These are phyloP conservation scores for Poeciliopsis occidentalis DNA, from an alignment of 2,113 vertebrate genomes.

Conservation along the genomic window DNA sequence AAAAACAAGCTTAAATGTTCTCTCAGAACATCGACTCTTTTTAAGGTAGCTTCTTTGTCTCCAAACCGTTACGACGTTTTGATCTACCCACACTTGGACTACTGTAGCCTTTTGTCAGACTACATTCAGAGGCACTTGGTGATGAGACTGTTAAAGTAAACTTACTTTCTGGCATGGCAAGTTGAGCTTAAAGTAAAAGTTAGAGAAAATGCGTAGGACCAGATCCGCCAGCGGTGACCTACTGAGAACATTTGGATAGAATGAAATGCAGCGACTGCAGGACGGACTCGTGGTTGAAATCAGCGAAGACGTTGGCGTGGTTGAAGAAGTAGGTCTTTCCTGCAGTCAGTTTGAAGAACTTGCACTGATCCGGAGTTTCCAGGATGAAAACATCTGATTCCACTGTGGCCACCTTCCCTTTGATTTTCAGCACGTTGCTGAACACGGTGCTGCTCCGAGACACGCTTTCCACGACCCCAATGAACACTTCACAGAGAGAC, in stretches of 20 bases:
- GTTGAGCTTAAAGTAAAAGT: background rate
- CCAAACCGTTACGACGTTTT: background rate
- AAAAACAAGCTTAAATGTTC: background rate
- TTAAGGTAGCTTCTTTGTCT: background rate
- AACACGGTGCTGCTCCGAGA: slow-evolving; percentile 4
- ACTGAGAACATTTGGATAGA: slow-evolving; percentile 25
- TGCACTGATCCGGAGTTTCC: background rate
- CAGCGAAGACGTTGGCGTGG: background rate
- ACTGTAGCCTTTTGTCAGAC: background rate
- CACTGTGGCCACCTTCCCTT: background rate
- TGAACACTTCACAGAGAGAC: slow-evolving; percentile 25
- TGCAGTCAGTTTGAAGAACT: background rate
- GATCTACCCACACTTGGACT: background rate
- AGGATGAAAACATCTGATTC: background rate
- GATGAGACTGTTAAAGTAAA: background rate
- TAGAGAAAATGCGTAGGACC: background rate
- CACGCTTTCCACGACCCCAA: slow-evolving; percentile 48
- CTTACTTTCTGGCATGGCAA: background rate
- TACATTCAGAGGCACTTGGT: background rate
- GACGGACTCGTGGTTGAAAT: slow-evolving; percentile 21
- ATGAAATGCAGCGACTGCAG: slow-evolving; percentile 43
- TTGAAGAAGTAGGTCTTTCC: slow-evolving; percentile 41
- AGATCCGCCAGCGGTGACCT: background rate
- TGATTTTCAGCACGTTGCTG: slow-evolving; percentile 13
- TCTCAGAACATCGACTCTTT: background rate